These are phyloP conservation scores for Hoplostethus mediterraneus DNA, from an alignment of 2,797 vertebrate genomes.

Conservation along the genomic window DNA sequence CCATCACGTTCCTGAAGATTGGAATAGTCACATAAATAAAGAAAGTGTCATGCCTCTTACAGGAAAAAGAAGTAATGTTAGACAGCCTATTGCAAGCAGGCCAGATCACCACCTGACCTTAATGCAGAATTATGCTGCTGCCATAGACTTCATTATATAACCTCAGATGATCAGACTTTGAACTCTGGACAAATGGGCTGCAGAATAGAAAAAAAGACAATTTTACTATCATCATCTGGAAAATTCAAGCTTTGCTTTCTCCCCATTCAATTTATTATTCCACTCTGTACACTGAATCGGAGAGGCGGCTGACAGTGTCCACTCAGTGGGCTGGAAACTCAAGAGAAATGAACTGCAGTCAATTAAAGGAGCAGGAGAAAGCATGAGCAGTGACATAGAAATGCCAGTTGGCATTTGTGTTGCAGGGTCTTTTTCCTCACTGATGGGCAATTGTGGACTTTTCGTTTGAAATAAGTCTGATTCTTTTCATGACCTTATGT, in stretches of 20 bases:
- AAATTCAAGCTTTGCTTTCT: conserved; percentile 1
- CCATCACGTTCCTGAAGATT: conserved; percentile 5
- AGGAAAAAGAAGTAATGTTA: no score
- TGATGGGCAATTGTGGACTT: conserved; percentile 60
- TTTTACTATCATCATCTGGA: background rate
- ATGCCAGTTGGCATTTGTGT: conserved; percentile 53
- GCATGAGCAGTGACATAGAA: conserved; percentile 70
- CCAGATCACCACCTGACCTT: background rate
- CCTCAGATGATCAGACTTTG: conserved; percentile 9
- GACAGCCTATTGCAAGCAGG: background rate
- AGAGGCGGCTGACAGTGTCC: conserved; percentile 44
- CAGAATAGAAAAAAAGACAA: background rate
- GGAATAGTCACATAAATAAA: background rate
- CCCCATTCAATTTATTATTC: conserved; percentile 14
- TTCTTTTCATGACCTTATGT: conserved; percentile 66
- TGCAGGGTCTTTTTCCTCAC: conserved; percentile 44
- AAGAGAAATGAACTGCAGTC: conserved; percentile 34
- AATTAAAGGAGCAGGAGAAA: conserved; percentile 51
- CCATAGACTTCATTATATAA: background rate
- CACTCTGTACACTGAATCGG: background rate
- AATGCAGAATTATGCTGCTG: background rate
- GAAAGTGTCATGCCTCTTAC: background rate
- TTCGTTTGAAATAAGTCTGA: conserved; percentile 61
- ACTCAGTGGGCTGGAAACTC: conserved; percentile 46
- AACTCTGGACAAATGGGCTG: conserved; percentile 5